Conservation (phyloP, 2,113 vertebrate species). For the Oncorhynchus nerka region DNA sequence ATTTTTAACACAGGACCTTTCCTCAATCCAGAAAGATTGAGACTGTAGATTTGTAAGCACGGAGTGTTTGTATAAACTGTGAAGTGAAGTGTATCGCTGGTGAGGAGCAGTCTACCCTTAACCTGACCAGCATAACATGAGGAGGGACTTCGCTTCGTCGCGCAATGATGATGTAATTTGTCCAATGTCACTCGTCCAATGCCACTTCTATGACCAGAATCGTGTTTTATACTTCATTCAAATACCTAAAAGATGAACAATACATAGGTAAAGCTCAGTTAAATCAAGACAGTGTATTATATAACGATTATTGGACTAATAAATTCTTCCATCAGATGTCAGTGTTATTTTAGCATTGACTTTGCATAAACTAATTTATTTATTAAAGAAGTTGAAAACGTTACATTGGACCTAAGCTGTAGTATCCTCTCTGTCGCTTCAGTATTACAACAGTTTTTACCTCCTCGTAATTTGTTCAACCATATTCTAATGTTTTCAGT, state of each 20-base stretch:
- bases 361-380: constrained; percentile 50
- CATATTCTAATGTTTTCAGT: constrained; percentile 3
- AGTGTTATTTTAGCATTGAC: constrained; percentile 24
- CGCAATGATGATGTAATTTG: constrained; percentile 52
- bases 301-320: background rate
- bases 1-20: constrained; percentile 73
- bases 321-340: constrained; percentile 14
- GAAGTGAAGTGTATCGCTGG: constrained; percentile 57
- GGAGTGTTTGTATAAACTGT: constrained; percentile 55
- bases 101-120: constrained; percentile 56
- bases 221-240: background rate
- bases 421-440: background rate
- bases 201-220: constrained; percentile 21
- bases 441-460: background rate
- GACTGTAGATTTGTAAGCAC: constrained; percentile 48
- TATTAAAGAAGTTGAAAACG: constrained; percentile 46
- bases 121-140: constrained; percentile 57
- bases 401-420: constrained; percentile 7
- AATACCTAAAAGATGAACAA: background rate
- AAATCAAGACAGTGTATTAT: constrained; percentile 15
- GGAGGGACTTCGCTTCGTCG: constrained; percentile 49
- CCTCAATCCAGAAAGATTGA: constrained; percentile 70
- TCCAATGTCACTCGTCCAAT: constrained; percentile 28
- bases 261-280: background rate
- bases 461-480: background rate